These are phyloP conservation scores for Lobophora halterata DNA, from an alignment of 2,888 invertebrate species.

Conservation along the genomic window DNA sequence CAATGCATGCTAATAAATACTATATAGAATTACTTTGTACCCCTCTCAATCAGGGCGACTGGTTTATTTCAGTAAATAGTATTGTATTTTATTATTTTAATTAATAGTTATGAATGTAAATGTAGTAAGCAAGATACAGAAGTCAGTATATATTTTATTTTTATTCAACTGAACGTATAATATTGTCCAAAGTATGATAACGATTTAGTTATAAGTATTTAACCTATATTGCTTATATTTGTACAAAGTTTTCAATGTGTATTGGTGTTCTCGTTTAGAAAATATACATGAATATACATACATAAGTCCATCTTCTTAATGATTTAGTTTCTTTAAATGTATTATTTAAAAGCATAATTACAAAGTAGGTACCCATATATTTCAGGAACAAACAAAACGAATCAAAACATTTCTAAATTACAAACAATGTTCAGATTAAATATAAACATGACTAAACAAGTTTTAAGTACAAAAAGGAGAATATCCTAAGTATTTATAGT, in stretches of 20 bases:
- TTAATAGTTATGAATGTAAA: constrained; percentile 33
- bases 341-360: constrained; percentile 54
- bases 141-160: constrained; percentile 41
- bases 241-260: constrained; percentile 76
- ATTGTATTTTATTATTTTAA: constrained; percentile 28
- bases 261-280: constrained; percentile 77
- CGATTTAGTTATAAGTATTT: constrained; percentile 55
- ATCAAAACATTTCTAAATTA: constrained; percentile 48
- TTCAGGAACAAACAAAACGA: constrained; percentile 61
- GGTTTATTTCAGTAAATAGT: constrained; percentile 49
- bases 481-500: constrained; percentile 46
- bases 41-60: constrained; percentile 75
- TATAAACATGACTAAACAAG: constrained; percentile 59
- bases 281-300: constrained; percentile 64
- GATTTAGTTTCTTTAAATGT: no score
- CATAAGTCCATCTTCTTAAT: no score
- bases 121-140: constrained; percentile 49
- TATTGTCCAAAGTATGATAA: constrained; percentile 60
- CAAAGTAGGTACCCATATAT: constrained; percentile 57
- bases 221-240: constrained; percentile 79
- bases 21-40: constrained; percentile 61
- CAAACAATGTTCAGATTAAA: constrained; percentile 37
- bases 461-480: constrained; percentile 74
- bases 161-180: constrained; percentile 63
- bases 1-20: constrained; percentile 32